phyloP scores from a whole-genome alignment of 2,888 invertebrate species.

The Agrotis clavis region DNA sequence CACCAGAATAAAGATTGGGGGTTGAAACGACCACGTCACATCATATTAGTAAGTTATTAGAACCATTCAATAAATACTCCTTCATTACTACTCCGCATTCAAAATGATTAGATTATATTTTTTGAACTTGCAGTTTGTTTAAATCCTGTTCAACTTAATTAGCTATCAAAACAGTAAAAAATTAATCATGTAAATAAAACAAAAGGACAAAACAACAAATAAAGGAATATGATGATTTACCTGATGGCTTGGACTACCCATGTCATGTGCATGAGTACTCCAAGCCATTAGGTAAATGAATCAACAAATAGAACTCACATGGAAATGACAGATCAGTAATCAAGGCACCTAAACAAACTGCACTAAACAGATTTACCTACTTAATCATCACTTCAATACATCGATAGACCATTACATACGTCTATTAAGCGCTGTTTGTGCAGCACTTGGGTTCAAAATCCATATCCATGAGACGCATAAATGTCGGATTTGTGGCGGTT shows the following conservation, averaged over 20 bases:
- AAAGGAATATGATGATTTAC: neutral
- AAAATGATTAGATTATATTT: slow-evolving; percentile 3
- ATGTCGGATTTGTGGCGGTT: slow-evolving; percentile 69
- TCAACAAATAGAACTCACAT: slow-evolving; percentile 19
- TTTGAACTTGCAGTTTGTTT: neutral
- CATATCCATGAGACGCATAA: slow-evolving; percentile 69
- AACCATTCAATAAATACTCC: slow-evolving; percentile 59
- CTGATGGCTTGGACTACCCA: too few relatives aligned
- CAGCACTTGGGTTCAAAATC: slow-evolving; percentile 58
- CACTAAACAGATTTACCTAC: slow-evolving; percentile 34
- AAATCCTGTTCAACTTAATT: slow-evolving; percentile 1
- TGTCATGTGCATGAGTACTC: neutral
- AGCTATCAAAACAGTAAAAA: neutral
- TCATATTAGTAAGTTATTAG: slow-evolving; percentile 62
- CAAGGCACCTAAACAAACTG: slow-evolving; percentile 5
- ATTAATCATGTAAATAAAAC: neutral
- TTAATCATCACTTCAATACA: slow-evolving; percentile 35
- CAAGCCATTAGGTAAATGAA: slow-evolving; percentile 15
- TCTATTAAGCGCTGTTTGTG: slow-evolving; percentile 53
- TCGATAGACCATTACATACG: slow-evolving; percentile 38
- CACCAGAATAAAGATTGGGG: slow-evolving; percentile 84
- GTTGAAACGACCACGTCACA: slow-evolving; percentile 74
- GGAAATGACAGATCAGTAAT: slow-evolving; percentile 18
- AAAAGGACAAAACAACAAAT: neutral
- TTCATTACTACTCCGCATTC: slow-evolving; percentile 5